Base-by-base conservation (phyloP, 2,113 vertebrate species). In the Sardina pilchardus region DNA sequence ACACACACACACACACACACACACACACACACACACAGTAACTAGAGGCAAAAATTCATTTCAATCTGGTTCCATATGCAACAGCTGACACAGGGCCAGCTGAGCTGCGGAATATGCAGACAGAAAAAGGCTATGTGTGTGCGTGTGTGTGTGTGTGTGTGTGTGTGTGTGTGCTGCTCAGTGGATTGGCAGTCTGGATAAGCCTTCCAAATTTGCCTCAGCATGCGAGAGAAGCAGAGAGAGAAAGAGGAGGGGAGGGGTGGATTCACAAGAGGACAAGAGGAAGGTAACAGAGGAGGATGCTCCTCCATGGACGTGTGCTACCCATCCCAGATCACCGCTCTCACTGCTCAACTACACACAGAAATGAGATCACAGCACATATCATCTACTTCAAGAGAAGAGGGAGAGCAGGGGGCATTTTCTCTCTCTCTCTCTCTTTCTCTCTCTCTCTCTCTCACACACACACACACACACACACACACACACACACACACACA, bases 131-230 rank as follows among this genome's bases (percentile, higher is more conserved):
- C 50, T 9, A 26, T 83, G n/a, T 14, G 45, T 50, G 45, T 34
- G 82, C 53, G 82, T 53, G 81, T 82, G 82, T n/a, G 47, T 24
- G 82, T 7, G 82, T 48, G 82, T 19, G 56, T 80, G 30, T 48
- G 48, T 53, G n/a, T 19, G 12, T 36, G 9, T 42, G 44, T 84
- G n/a, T 24, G 30, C n/a, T 34, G 26, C 14, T 45, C 9, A 48
- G 44, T 59, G 19, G 45, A 47, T 47, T 47, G 45, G 45, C 45
- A 47, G 45, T 47, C 45, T 47, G 45, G 45, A 4, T 47, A 50
- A 50, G 48, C 16, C 48, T 50, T 50, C 48, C 48, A 50, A 14
- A 50, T 26, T 1, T 67, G 59, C 10, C 6, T 67, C 6, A 9
- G 59, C n/a, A 10, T 67, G n/a, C 1, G 59, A 26, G 59, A 26